Percentiles rank a stretch among this genome's conserved stretches.
Conservation (phyloP, 2,888 invertebrate species). For the Emesis castigata region DNA sequence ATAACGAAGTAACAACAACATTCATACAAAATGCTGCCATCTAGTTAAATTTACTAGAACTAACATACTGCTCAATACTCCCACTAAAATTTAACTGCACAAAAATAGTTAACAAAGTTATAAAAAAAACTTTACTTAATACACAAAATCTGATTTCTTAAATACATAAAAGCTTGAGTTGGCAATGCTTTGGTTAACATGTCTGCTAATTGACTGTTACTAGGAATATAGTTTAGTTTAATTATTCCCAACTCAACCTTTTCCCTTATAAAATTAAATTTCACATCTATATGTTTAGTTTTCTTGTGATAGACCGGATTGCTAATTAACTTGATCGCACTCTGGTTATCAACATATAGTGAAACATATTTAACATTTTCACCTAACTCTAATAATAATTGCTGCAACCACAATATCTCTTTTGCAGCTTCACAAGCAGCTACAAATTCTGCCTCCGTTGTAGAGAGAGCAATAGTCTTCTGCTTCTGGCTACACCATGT, state of each 20-base stretch:
- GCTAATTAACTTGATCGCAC: slow-evolving; percentile 63
- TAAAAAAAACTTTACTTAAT: too few species aligned
- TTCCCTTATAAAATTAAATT: slow-evolving; percentile 64
- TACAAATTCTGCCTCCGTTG: slow-evolving; percentile 58
- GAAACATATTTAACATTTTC: slow-evolving; percentile 20
- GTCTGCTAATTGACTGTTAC: slow-evolving; percentile 30
- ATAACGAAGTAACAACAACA: neutral
- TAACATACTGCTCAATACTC: neutral
- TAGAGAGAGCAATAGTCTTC: slow-evolving; percentile 54
- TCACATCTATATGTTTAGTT: slow-evolving; percentile 66
- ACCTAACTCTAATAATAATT: slow-evolving; percentile 44
- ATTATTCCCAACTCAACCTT: slow-evolving; percentile 17
- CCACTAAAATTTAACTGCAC: slow-evolving; percentile 6
- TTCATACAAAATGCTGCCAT: neutral
- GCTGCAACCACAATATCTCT: slow-evolving; percentile 51
- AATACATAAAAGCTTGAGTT: neutral
- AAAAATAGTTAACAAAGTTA: too few species aligned
- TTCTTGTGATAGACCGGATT: slow-evolving; percentile 66
- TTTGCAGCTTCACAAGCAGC: slow-evolving; percentile 60
- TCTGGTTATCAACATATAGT: slow-evolving; percentile 60
- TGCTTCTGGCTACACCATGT: slow-evolving; percentile 65
- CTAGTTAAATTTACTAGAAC: neutral
- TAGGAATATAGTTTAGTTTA: slow-evolving; percentile 56
- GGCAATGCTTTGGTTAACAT: slow-evolving; percentile 29
- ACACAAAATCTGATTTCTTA: slow-evolving; percentile 1